phyloP scores from a whole-genome alignment of 2,888 invertebrate species.

The Chaitophorus viminalis region DNA sequence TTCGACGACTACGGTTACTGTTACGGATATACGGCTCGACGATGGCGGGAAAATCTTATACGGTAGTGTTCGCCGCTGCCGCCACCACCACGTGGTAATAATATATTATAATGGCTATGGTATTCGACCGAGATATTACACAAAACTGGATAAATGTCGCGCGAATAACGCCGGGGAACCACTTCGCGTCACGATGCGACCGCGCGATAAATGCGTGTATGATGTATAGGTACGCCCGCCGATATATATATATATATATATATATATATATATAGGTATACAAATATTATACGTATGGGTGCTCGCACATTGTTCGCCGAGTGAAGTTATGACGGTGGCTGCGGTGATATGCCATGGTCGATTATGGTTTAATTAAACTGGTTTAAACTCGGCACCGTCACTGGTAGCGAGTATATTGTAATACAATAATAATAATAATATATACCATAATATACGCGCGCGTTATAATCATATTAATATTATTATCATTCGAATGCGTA shows the following conservation, averaged over 20 bases:
- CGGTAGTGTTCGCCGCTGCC: neutral
- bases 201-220: too few relatives aligned
- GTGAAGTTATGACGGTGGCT: constrained; percentile 16
- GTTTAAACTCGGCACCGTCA: neutral
- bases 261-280: too few relatives aligned
- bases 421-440: neutral
- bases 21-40: neutral
- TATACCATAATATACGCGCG: neutral
- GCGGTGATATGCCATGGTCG: neutral
- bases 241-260: too few relatives aligned
- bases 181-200: neutral
- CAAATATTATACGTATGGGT: too few relatives aligned
- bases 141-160: neutral
- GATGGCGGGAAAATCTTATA: neutral
- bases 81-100: neutral
- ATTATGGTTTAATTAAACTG: constrained; percentile 41
- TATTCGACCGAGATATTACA: too few relatives aligned
- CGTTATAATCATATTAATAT: constrained; percentile 25
- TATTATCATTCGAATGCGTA: neutral
- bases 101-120: too few relatives aligned
- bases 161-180: neutral
- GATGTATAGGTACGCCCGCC: too few relatives aligned
- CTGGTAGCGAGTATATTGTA: too few relatives aligned
- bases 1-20: neutral
- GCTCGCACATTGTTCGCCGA: constrained; percentile 32